Percentiles rank a stretch among this genome's conserved stretches.
These are phyloP conservation scores for Rapana venosa DNA, from an alignment of 2,888 invertebrate genomes.

Conservation along the genomic window DNA sequence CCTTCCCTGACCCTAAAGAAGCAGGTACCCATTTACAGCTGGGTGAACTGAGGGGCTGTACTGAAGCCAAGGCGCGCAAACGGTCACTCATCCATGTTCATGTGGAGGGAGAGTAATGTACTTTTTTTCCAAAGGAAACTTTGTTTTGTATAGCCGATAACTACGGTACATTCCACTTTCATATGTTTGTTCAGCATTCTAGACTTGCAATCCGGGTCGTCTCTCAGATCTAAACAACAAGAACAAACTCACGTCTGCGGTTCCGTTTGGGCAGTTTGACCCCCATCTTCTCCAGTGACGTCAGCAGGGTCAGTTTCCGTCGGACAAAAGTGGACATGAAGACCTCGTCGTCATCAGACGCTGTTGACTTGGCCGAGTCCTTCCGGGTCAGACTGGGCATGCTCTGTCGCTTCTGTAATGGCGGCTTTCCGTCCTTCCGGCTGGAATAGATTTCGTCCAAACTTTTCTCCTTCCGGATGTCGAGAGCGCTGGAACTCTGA, in stretches of 20 bases:
- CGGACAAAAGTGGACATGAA: conserved; percentile 35
- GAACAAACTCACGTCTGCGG: background rate
- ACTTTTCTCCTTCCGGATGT: conserved; percentile 21
- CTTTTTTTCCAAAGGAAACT: too few relatives aligned
- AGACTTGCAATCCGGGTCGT: too few relatives aligned
- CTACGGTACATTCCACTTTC: too few relatives aligned
- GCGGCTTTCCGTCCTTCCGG: background rate
- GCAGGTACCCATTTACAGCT: too few relatives aligned
- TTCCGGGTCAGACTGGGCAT: conserved; percentile 31
- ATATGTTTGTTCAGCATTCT: too few relatives aligned
- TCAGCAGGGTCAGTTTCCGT: conserved; percentile 36
- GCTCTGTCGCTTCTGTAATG: conserved; percentile 14
- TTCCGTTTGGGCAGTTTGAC: conserved; percentile 36
- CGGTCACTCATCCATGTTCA: too few relatives aligned
- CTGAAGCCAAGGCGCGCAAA: too few relatives aligned
- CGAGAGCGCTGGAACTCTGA: background rate
- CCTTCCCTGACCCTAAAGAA: too few relatives aligned
- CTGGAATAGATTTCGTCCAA: conserved; percentile 15
- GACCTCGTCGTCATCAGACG: background rate
- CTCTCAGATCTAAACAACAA: too few relatives aligned
- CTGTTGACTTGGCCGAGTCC: conserved; percentile 7
- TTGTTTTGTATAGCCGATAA: too few relatives aligned
- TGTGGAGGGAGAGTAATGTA: too few relatives aligned
- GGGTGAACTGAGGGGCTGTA: too few relatives aligned
- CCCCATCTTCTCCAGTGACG: conserved; percentile 44